phyloP scores from a whole-genome alignment of 2,113 vertebrate genomes.

The Pterocles gutturalis region DNA sequence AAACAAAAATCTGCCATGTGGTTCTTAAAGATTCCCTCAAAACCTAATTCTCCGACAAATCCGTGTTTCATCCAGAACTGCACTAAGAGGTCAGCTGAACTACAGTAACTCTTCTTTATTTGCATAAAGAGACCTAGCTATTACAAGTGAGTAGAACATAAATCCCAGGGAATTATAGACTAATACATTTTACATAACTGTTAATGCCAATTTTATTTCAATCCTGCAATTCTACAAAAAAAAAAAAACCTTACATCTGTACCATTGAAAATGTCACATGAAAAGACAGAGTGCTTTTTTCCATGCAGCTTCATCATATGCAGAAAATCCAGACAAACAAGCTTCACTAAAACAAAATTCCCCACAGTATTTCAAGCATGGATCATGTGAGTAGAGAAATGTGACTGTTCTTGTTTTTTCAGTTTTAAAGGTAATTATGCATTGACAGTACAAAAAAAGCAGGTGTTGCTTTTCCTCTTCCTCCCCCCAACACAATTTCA shows the following conservation, averaged over 20 bases:
- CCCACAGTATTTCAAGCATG: not conserved
- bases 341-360: not conserved
- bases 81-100: slow-evolving; percentile 18
- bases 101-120: slow-evolving; percentile 14
- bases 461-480: not conserved
- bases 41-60: slow-evolving; percentile 55
- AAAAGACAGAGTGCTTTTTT: not conserved
- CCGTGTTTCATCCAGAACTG: slow-evolving; percentile 22
- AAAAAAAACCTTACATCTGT: not conserved
- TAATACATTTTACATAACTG: slow-evolving; percentile 83
- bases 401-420: not conserved
- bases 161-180: slow-evolving; percentile 82
- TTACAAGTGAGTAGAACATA: slow-evolving; percentile 53
- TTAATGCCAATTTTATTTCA: slow-evolving; percentile 80
- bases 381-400: not conserved
- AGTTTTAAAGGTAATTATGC: not conserved
- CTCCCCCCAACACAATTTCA: not conserved
- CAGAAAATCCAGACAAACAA: slow-evolving; percentile 18
- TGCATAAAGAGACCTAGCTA: slow-evolving; percentile 24
- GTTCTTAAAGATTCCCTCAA: not conserved
- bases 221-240: slow-evolving; percentile 67
- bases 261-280: not conserved
- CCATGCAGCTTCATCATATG: not conserved
- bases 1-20: not conserved
- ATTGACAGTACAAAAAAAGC: not conserved